Conservation (phyloP, 2,113 vertebrate genomes). For the Aythya baeri region DNA sequence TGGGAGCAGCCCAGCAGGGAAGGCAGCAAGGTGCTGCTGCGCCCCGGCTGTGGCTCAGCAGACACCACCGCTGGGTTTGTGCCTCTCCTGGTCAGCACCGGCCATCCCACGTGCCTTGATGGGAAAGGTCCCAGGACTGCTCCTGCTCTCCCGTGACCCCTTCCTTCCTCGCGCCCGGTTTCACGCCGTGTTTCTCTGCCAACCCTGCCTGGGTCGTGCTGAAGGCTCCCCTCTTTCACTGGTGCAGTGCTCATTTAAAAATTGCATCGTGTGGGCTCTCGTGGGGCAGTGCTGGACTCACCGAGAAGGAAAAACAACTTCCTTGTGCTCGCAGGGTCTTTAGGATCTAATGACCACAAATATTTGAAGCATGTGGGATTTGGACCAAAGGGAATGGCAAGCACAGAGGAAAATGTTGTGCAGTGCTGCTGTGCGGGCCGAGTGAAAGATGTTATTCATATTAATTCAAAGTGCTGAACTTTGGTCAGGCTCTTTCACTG, state of each 20-base stretch:
- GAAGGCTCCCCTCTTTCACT: rapidly evolving
- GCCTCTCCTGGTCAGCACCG: background rate
- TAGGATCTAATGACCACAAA: background rate
- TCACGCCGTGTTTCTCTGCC: background rate
- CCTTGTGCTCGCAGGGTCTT: background rate
- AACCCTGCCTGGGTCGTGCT: rapidly evolving
- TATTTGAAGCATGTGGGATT: conserved; percentile 26
- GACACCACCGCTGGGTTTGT: too few relatives aligned
- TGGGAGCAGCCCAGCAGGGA: too few relatives aligned
- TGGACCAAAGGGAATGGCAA: background rate
- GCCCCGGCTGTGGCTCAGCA: too few relatives aligned
- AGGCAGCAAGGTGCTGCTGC: too few relatives aligned
- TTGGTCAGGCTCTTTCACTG: background rate
- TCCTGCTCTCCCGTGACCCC: rapidly evolving
- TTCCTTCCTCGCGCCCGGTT: background rate
- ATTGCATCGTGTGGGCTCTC: background rate
- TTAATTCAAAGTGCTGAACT: background rate
- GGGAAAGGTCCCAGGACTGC: background rate
- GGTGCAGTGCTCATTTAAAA: background rate
- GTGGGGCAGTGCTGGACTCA: background rate
- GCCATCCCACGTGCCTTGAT: background rate
- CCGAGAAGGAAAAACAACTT: background rate
- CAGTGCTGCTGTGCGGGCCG: background rate
- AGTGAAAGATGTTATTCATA: background rate
- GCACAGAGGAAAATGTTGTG: background rate